Base-by-base conservation (phyloP, 2,113 vertebrate genomes). In the Barnardius zonarius region DNA sequence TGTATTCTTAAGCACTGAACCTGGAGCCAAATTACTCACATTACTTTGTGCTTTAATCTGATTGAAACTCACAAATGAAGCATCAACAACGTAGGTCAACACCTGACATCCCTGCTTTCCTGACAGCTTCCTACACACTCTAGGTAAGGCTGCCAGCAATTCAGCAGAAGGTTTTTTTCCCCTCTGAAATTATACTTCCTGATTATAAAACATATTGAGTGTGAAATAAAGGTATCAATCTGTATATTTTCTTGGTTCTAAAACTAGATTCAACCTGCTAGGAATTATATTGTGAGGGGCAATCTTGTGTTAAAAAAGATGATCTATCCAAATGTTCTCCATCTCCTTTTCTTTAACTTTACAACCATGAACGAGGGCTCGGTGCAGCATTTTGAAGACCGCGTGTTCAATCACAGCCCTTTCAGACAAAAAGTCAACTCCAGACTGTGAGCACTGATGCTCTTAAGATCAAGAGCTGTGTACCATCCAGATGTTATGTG, bases 401-500 rank as follows among this genome's bases (percentile, higher is more conserved):
- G 1, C 2, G 0, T 68, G 57, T 30, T 89, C 10, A 0, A 33
- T 63, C 44, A 10, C 35, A 70, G 86, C n/a, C 76, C 57, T 92
- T 88, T 55, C 69, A 90, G 59, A 78, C 27, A 63, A 96, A 86
- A 92, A 48, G 76, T 55, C 88, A 86, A 6, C 62, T 84, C 64
- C 63, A 96, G 51, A 35, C 61, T 70, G 11, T 0, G 11, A 90
- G 57, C 37, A 31, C 23, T 91, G 81, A 72, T 2, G 3, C 52
- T 81, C 4, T 1, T 11, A 44, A 68, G 55, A 88, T 75, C 57
- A 48, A 81, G 90, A 93, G 39, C 80, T 61, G 76, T 8, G 0
- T 62, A 67, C 63, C 80, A 90, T 52, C 64, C 76, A 95, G 94
- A 96, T 67, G 76, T 88, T 88, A 95, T 64, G 79, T 86, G 43